Evolutionary conservation across 2,888 invertebrate species (phyloP), one percentile per base, ranked within the genome.

Genomic region (Chloromyia formosa): DNA sequence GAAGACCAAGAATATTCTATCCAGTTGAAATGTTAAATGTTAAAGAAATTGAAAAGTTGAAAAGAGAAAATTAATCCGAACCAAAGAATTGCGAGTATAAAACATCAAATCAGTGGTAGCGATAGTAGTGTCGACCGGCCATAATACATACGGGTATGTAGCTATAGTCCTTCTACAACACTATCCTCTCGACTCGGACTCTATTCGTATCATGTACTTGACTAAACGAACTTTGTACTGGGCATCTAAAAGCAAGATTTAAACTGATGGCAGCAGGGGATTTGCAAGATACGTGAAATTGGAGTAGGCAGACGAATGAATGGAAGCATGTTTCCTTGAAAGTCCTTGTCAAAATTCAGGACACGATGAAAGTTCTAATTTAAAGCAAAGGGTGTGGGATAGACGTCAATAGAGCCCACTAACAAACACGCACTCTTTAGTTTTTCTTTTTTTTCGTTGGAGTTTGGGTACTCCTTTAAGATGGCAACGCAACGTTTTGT

Each of bases 361-460:
- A 82, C 83, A 83, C 83, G 84, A 82, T 83, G 81, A 83, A 84
- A 82, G 83, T 84, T 84, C 84, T 84, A 83, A 83, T 83, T 83
- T 83, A 84, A 83, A 84, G 82, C 81, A 79, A 68, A 64, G 68
- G 73, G 75, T 42, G 42, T 64, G 53, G 71, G 73, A 75, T 64
- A 40, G 40, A n/a, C 42, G 40, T 64, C 60, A 60, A 60, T 60
- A 60, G 60, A 23, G 27, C 23, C 60, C 22, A 1, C 10, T 23
- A 23, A 27, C 23, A 27, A 60, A 27, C 27, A 60, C 60, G 23
- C 49, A 49, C 49, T 49, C 49, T n/a, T 49, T 35, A 35, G 27
- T 35, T 35, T 35, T 35, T 35, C 7, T 35, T 35, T 35, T 7
- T n/a, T n/a, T n/a, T n/a, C n/a, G n/a, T 35, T 2, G 27, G 3